Conservation (phyloP, 2,113 vertebrate species). For the Coptodon rendalli region DNA sequence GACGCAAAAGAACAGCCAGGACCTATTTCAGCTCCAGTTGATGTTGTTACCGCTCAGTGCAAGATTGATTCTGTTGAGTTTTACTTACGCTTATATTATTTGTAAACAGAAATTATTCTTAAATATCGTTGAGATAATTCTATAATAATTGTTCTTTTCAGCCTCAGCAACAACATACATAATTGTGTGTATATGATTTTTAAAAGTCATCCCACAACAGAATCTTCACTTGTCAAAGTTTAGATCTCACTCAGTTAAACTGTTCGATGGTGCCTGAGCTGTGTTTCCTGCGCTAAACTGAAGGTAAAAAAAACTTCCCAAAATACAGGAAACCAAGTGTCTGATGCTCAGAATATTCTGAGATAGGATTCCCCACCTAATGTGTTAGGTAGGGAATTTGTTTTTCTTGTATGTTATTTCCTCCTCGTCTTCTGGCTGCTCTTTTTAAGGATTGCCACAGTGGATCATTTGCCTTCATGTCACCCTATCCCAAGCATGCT, state of each 20-base stretch:
- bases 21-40: accelerated
- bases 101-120: not conserved
- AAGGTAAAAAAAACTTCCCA: not conserved
- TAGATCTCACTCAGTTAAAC: not conserved
- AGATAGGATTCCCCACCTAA: not conserved
- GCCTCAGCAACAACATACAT: not conserved
- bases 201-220: not conserved
- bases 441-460: not conserved
- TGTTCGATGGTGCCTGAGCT: not conserved
- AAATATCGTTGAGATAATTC: not conserved
- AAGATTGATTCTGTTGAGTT: not conserved
- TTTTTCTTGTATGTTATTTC: not conserved
- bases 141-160: not conserved
- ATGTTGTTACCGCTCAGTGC: not conserved
- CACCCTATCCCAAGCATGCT: not conserved
- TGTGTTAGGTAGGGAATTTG: not conserved
- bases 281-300: not conserved
- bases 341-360: not conserved
- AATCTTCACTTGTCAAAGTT: not conserved
- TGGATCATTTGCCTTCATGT: not conserved
- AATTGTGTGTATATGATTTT: not conserved
- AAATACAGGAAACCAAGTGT: not conserved
- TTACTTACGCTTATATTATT: not conserved
- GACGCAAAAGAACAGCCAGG: not conserved
- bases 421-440: not conserved